Percentiles rank a stretch among this genome's conserved stretches.
Conservation (phyloP, 1,140 invertebrate genomes). For the Drosophila erecta region DNA sequence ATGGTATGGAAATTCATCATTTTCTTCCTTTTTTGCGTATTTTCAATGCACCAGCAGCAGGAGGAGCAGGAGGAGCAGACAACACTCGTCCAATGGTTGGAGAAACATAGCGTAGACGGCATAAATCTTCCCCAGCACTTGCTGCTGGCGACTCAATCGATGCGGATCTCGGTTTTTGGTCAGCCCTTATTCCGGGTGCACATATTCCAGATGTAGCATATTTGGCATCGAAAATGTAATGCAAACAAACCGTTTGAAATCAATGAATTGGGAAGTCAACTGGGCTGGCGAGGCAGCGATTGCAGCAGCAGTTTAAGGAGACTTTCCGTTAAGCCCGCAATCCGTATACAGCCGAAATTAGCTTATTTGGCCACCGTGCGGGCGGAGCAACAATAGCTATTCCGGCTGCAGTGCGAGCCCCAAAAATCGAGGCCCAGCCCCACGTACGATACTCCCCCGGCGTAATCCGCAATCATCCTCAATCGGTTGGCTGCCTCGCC, state of each 20-base stretch:
- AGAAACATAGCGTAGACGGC: slow-evolving; percentile 54
- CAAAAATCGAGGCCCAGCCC: slow-evolving; percentile 19
- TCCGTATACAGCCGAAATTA: background rate
- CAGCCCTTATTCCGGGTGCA: background rate
- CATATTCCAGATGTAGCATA: background rate
- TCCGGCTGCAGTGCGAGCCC: background rate
- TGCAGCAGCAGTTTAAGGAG: background rate
- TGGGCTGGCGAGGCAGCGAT: too few relatives aligned
- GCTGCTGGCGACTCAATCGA: slow-evolving; percentile 40
- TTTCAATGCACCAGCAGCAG: slow-evolving; percentile 18
- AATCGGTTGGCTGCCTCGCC: slow-evolving; percentile 49
- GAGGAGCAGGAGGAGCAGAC: slow-evolving; percentile 10
- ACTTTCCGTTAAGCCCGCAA: background rate
- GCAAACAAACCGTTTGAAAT: too few relatives aligned
- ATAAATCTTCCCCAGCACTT: slow-evolving; percentile 63
- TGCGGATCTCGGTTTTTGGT: slow-evolving; percentile 19
- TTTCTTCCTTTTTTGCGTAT: slow-evolving; percentile 54
- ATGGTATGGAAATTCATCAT: slow-evolving; percentile 82
- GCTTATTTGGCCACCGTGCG: background rate
- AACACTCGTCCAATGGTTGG: slow-evolving; percentile 31
- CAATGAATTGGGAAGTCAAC: too few relatives aligned
- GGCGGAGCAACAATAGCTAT: background rate
- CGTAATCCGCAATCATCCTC: slow-evolving; percentile 10
- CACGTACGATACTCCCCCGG: background rate
- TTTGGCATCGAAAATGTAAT: background rate